Conservation (phyloP, 2,888 invertebrate species). For the Fabriciana adippe region DNA sequence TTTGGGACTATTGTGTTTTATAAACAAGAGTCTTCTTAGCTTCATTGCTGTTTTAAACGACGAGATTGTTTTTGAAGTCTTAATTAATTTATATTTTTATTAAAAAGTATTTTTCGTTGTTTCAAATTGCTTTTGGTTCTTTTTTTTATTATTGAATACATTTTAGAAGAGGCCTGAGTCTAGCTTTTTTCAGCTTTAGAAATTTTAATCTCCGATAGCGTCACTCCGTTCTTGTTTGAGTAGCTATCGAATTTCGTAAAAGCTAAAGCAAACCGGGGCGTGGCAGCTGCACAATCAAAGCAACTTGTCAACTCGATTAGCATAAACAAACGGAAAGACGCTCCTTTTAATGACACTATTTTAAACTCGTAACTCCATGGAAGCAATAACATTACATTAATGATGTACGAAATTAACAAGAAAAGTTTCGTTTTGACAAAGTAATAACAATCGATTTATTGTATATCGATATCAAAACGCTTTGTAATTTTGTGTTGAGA, state of each 20-base stretch:
- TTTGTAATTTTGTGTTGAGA: too few species aligned
- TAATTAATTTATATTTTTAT: slow-evolving; percentile 6
- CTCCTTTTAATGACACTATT: slow-evolving; percentile 74
- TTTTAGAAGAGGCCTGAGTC: slow-evolving; percentile 7
- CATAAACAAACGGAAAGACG: slow-evolving; percentile 79
- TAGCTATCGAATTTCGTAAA: slow-evolving; percentile 62
- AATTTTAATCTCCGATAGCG: slow-evolving; percentile 19
- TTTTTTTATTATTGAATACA: slow-evolving; percentile 1
- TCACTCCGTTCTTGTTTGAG: slow-evolving; percentile 27
- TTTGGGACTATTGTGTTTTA: slow-evolving; percentile 23
- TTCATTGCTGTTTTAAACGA: slow-evolving; percentile 13
- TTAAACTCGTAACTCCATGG: slow-evolving; percentile 52
- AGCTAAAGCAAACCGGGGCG: slow-evolving; percentile 70
- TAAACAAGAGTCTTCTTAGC: slow-evolving; percentile 10
- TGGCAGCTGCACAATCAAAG: slow-evolving; percentile 70
- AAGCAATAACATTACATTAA: slow-evolving; percentile 56
- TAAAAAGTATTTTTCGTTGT: background rate
- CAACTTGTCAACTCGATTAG: slow-evolving; percentile 77
- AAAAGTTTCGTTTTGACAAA: background rate
- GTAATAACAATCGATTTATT: too few species aligned
- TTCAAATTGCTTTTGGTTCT: background rate
- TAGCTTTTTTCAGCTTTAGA: slow-evolving; percentile 13
- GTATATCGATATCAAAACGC: too few species aligned
- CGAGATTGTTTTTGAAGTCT: background rate
- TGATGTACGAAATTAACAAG: slow-evolving; percentile 28